Percentiles rank a stretch among this genome's conserved stretches.
Conservation (phyloP, 2,888 invertebrate genomes). For the Deilephila elpenor region DNA sequence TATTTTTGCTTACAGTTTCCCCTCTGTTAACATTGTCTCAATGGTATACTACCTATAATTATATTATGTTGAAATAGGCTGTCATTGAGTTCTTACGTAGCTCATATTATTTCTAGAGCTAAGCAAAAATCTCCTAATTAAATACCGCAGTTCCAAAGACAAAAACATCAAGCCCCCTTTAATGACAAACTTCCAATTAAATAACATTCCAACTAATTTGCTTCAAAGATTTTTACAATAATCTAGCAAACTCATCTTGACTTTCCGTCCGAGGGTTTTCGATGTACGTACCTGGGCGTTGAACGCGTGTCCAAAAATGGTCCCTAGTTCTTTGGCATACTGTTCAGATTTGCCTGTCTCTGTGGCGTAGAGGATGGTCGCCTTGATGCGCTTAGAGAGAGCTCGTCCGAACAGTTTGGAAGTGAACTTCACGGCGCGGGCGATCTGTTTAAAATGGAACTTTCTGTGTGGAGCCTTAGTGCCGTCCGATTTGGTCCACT, state of each 20-base stretch:
- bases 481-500: slow-evolving; percentile 88
- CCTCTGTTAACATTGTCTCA: too few species aligned
- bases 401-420: slow-evolving; percentile 97
- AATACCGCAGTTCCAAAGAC: not conserved
- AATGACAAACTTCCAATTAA: not conserved
- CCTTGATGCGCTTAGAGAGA: slow-evolving; percentile 95
- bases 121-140: not conserved
- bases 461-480: slow-evolving; percentile 90
- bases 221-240: slow-evolving; percentile 1
- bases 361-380: slow-evolving; percentile 96
- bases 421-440: slow-evolving; percentile 97
- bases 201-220: slow-evolving; percentile 18
- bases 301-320: slow-evolving; percentile 96
- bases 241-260: slow-evolving; percentile 25
- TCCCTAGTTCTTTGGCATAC: slow-evolving; percentile 95
- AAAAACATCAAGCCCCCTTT: not conserved
- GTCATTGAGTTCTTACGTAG: too few species aligned
- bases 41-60: too few species aligned
- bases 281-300: slow-evolving; percentile 91
- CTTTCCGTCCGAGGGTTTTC: slow-evolving; percentile 6
- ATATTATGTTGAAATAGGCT: too few species aligned
- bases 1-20: too few species aligned
- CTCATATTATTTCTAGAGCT: too few species aligned
- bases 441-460: slow-evolving; percentile 98
- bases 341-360: slow-evolving; percentile 98